Percentiles rank a stretch among this genome's conserved stretches.
Conservation (phyloP, 1,140 invertebrate genomes). For the Heliothis subflexa region DNA sequence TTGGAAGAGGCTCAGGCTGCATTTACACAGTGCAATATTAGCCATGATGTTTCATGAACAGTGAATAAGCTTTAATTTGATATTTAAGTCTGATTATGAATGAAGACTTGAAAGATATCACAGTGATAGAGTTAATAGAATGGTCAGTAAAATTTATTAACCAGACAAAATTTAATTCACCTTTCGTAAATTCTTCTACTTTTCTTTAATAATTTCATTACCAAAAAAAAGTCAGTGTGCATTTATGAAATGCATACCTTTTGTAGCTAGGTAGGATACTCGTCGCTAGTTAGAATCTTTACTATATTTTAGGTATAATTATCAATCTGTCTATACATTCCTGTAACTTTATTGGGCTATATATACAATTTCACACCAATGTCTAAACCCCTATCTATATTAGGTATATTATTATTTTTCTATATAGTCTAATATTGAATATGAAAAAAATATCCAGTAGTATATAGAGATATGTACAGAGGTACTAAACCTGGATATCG, state of each 20-base stretch:
- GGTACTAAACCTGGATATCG: conserved; percentile 32
- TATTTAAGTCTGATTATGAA: conserved; percentile 62
- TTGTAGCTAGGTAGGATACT: conserved; percentile 65
- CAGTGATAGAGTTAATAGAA: conserved; percentile 54
- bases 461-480: conserved; percentile 21
- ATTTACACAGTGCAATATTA: conserved; percentile 57
- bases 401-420: conserved; percentile 54
- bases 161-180: conserved; percentile 36
- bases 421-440: conserved; percentile 25
- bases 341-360: conserved; percentile 62
- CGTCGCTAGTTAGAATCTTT: conserved; percentile 62
- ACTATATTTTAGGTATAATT: conserved; percentile 58
- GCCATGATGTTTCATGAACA: conserved; percentile 44
- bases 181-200: conserved; percentile 30
- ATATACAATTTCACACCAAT: conserved; percentile 54
- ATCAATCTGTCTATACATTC: conserved; percentile 64
- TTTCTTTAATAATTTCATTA: conserved; percentile 60
- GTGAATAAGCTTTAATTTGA: conserved; percentile 68
- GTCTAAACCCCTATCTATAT: conserved; percentile 55
- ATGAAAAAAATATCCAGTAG: conserved; percentile 37
- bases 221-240: conserved; percentile 77
- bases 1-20: conserved; percentile 53
- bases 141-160: conserved; percentile 44
- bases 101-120: conserved; percentile 49
- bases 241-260: conserved; percentile 72